These are phyloP conservation scores for Agelastica alni DNA, from an alignment of 2,888 invertebrate species.

Conservation along the genomic window DNA sequence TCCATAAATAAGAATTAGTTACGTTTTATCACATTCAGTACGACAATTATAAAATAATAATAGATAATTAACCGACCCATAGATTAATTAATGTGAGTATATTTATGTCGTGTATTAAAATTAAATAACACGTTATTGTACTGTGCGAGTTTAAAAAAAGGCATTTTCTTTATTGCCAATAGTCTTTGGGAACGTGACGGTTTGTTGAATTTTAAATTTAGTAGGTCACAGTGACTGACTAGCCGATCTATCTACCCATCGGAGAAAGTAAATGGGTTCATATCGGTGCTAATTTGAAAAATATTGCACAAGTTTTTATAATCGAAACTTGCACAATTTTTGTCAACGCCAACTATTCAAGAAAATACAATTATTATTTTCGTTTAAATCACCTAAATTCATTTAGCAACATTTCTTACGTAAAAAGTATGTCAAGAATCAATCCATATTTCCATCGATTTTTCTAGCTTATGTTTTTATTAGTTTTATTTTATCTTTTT, in stretches of 20 bases:
- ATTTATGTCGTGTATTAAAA: too few relatives aligned
- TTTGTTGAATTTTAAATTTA: too few relatives aligned
- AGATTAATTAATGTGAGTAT: too few relatives aligned
- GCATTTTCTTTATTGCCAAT: too few relatives aligned
- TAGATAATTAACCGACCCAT: too few relatives aligned
- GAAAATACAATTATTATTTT: too few relatives aligned
- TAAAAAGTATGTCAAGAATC: not conserved
- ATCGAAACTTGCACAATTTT: constrained; percentile 11
- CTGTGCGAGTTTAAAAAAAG: too few relatives aligned
- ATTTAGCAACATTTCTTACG: not conserved
- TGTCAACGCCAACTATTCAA: too few relatives aligned
- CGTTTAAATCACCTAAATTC: constrained; percentile 1
- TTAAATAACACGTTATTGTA: too few relatives aligned
- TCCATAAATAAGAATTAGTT: too few relatives aligned
- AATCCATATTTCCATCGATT: too few relatives aligned
- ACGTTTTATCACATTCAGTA: not conserved
- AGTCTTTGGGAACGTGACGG: too few relatives aligned
- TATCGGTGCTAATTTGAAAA: constrained; percentile 1
- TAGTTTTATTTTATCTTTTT: not conserved
- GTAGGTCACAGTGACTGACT: constrained; percentile 11
- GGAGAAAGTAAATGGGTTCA: constrained; percentile 14
- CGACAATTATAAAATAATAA: not conserved
- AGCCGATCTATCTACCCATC: constrained; percentile 1
- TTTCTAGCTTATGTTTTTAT: not conserved
- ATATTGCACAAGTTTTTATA: constrained; percentile 1